Conservation (phyloP, 2,888 invertebrate genomes). For the Scaptomyza reducta region DNA sequence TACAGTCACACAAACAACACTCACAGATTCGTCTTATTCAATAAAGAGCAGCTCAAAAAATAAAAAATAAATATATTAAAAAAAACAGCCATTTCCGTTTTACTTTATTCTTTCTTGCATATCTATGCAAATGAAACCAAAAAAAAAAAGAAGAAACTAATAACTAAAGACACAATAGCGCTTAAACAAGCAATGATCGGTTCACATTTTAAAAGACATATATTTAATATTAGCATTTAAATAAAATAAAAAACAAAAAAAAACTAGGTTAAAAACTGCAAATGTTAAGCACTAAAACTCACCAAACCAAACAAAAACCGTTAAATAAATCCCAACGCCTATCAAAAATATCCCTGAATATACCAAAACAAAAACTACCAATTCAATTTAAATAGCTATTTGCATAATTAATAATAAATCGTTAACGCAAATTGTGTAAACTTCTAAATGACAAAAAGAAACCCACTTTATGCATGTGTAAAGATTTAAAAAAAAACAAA, state of each 20-base stretch:
- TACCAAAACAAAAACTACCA: conserved; percentile 49
- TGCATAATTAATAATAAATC: conserved; percentile 71
- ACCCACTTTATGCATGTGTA: conserved; percentile 71
- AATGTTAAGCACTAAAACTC: conserved; percentile 66
- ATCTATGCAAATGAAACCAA: conserved; percentile 38
- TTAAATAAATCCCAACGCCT: conserved; percentile 53
- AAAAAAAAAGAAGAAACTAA: conserved; percentile 16
- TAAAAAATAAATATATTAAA: conserved; percentile 45
- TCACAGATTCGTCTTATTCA: conserved; percentile 56
- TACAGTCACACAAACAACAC: conserved; percentile 11
- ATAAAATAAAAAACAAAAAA: conserved; percentile 59
- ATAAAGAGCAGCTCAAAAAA: conserved; percentile 63
- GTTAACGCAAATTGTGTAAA: conserved; percentile 69
- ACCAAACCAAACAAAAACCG: conserved; percentile 43
- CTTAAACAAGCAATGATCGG: conserved; percentile 50
- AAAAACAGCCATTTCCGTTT: conserved; percentile 51
- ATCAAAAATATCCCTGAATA: conserved; percentile 35
- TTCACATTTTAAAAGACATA: conserved; percentile 57
- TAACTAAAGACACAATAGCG: conserved; percentile 49
- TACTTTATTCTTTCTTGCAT: conserved; percentile 49
- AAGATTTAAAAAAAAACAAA: conserved; percentile 50
- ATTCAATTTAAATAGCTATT: conserved; percentile 75
- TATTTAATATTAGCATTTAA: conserved; percentile 74
- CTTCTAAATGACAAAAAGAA: conserved; percentile 53
- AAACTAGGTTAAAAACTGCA: conserved; percentile 65